Evolutionary conservation across 2,113 vertebrate genomes (phyloP), one percentile per base, ranked within the genome.

Genomic region (Raja brachyura): DNA sequence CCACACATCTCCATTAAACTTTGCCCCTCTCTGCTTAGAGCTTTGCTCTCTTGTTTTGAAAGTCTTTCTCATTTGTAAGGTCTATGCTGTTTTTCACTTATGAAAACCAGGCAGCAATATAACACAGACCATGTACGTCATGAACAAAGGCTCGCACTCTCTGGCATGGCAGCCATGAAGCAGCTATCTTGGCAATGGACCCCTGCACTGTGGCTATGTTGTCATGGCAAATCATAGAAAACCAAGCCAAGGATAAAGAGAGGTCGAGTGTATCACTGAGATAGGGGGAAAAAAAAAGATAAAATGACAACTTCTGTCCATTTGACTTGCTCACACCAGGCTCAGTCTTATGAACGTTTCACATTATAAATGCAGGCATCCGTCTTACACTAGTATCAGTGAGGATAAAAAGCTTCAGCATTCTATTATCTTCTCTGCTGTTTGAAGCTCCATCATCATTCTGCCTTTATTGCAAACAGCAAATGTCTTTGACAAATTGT

Each of bases 341-440:
- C 25, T 73, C 73, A 73, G 22, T 33, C 31, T 92, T 73, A 9
- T 25, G 8, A 39, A 70, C 39, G n/a, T 39, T 48, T 73, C 14
- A 92, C 39, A 92, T 92, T 92, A 66, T 73, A 92, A 92, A 74
- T 54, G 90, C 7, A 20, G 48, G 31, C 90, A 73, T 48, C 59
- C 22, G 39, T 74, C 90, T 48, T 54, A 92, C 68, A 70, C 20
- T 73, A 28, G 73, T 92, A 28, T 73, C 20, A 73, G 8, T 39
- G 16, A 73, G 33, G 90, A 39, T 8, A 70, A 92, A 92, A 92
- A 70, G 11, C 33, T 70, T 90, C 18, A 90, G 31, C 18, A 90
- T 90, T 90, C 10, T 92, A 11, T 25, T 54, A 73, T 74, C 18
- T 92, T 48, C 66, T 92, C 63, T 73, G 68, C 73, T 92, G 90